Conservation (phyloP, 2,888 invertebrate species). For the Alsophila aescularia region DNA sequence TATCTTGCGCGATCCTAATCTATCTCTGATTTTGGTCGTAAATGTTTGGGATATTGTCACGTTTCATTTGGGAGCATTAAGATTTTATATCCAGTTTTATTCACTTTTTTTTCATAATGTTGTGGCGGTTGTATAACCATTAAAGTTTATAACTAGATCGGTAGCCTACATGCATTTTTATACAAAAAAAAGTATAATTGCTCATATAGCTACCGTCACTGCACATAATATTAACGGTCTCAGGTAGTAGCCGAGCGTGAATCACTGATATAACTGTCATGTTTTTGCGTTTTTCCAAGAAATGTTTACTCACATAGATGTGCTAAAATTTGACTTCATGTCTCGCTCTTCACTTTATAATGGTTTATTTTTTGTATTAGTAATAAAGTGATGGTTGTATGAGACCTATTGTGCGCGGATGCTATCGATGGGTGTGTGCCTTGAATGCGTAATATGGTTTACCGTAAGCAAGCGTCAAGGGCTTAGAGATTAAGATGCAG, state of each 20-base stretch:
- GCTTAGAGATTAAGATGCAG: conserved; percentile 22
- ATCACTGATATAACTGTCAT: conserved; percentile 78
- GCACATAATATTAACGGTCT: conserved; percentile 71
- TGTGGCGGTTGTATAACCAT: neutral
- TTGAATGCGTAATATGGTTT: conserved; percentile 41
- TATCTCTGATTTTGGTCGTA: conserved; percentile 26
- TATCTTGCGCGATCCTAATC: conserved; percentile 66
- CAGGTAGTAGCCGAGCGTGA: conserved; percentile 67
- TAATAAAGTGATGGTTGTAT: conserved; percentile 15
- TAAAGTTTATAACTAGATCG: neutral
- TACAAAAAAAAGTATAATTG: conserved; percentile 29
- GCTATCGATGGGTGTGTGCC: conserved; percentile 43
- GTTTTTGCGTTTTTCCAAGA: conserved; percentile 68
- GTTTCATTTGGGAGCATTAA: neutral
- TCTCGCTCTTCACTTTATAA: conserved; percentile 35
- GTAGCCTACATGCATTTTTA: neutral
- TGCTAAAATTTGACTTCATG: conserved; percentile 59
- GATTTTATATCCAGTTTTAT: neutral
- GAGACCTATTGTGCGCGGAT: conserved; percentile 32
- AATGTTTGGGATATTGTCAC: conserved; percentile 12
- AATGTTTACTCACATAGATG: conserved; percentile 67
- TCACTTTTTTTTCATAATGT: neutral
- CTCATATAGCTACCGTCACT: conserved; percentile 39
- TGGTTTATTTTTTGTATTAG: conserved; percentile 17
- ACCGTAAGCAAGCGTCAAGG: conserved; percentile 28